A percentile compares a stretch with the other conserved stretches of the same genome.
Conservation (phyloP, 2,888 invertebrate genomes). For the Unio pictorum region DNA sequence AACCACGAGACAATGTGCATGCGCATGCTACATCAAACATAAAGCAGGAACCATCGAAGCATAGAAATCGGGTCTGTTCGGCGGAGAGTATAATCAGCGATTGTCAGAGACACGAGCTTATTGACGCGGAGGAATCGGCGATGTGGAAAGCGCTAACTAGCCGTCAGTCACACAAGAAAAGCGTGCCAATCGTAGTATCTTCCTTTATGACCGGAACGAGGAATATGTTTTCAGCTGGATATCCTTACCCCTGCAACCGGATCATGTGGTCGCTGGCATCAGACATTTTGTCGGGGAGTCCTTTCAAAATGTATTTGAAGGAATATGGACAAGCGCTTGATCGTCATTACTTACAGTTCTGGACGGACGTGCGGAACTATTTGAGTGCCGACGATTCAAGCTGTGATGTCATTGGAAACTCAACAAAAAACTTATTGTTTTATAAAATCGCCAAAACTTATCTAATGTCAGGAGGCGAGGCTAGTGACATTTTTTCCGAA, state of each 20-base stretch:
- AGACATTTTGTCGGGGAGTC: conserved; percentile 39
- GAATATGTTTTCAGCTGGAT: conserved; percentile 22
- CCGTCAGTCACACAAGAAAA: conserved; percentile 4
- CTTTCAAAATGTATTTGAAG: conserved; percentile 32
- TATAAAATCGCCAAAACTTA: conserved; percentile 30
- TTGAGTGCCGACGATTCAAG: conserved; percentile 34
- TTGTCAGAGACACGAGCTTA: too few relatives aligned
- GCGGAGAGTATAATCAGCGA: too few relatives aligned
- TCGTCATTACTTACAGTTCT: conserved; percentile 39
- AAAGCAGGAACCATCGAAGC: too few relatives aligned
- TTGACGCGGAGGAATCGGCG: conserved; percentile 12
- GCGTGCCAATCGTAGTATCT: conserved; percentile 23
- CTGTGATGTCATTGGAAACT: background rate
- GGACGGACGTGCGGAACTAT: conserved; percentile 46
- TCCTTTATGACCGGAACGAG: conserved; percentile 38
- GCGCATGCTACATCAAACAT: too few relatives aligned
- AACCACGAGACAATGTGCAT: too few relatives aligned
- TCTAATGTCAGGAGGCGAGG: conserved; percentile 20
- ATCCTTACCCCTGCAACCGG: conserved; percentile 26
- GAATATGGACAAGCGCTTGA: conserved; percentile 16
- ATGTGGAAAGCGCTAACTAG: background rate
- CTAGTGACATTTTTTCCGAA: conserved; percentile 36
- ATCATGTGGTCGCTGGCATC: conserved; percentile 41
- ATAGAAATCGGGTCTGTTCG: too few relatives aligned
- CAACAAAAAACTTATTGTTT: background rate